A percentile compares a stretch with the other conserved stretches of the same genome.
Evolutionary conservation across 2,797 vertebrate genomes (phyloP).

Genomic region (Aplochiton taeniatus): DNA sequence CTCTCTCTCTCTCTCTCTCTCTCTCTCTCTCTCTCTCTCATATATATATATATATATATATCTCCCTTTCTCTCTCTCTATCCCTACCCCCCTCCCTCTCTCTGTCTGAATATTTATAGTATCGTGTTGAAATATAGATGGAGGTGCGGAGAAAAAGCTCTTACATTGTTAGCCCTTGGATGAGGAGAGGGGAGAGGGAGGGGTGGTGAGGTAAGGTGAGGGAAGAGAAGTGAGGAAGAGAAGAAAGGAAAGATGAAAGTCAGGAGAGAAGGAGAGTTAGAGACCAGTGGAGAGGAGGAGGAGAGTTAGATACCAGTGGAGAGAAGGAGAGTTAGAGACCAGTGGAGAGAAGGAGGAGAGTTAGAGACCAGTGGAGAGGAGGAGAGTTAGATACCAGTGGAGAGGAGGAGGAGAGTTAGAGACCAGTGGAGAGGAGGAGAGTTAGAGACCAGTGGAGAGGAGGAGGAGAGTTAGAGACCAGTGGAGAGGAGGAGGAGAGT

Average conservation of each 20-base stretch:
- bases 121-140: slow-evolving; percentile 41
- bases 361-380: background rate
- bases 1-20: background rate
- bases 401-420: background rate
- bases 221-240: accelerated
- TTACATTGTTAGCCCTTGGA: too few relatives aligned
- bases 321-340: background rate
- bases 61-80: background rate
- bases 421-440: background rate
- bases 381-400: background rate
- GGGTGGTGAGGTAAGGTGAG: too few relatives aligned
- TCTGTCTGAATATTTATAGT: slow-evolving; percentile 34
- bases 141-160: slow-evolving; percentile 13
- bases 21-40: background rate
- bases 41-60: too few relatives aligned
- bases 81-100: background rate
- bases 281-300: background rate
- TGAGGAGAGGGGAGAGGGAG: background rate
- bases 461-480: too few relatives aligned
- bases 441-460: background rate
- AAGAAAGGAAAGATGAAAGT: accelerated
- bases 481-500: background rate
- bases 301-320: too few relatives aligned
- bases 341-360: background rate
- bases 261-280: background rate